Conservation (phyloP, 2,113 vertebrate species). For the Callopanchax toddi region DNA sequence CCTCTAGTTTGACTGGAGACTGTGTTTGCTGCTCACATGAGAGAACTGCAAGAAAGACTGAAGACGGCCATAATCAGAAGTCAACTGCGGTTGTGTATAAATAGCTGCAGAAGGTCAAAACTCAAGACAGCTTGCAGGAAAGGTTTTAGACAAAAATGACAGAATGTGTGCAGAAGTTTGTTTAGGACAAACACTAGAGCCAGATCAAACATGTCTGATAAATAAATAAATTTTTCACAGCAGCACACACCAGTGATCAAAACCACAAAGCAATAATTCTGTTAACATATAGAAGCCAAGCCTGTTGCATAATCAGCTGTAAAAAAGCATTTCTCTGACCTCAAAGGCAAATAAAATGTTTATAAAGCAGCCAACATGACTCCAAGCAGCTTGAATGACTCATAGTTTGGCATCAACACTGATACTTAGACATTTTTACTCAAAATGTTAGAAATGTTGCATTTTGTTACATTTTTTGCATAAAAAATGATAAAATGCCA, state of each 20-base stretch:
- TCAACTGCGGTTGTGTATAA: constrained; percentile 1
- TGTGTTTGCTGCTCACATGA: too few species aligned
- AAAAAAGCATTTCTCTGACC: constrained; percentile 13
- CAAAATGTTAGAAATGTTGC: background rate
- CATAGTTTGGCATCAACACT: background rate
- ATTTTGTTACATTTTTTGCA: background rate
- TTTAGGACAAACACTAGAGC: background rate
- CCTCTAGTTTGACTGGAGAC: too few species aligned
- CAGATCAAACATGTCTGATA: background rate
- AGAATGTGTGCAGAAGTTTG: background rate
- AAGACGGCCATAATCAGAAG: background rate
- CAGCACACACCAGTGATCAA: background rate
- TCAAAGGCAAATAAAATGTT: constrained; percentile 25
- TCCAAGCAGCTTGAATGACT: background rate
- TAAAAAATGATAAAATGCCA: background rate
- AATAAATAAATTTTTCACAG: background rate
- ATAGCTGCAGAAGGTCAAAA: constrained; percentile 9
- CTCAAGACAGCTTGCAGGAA: constrained; percentile 5
- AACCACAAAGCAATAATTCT: constrained; percentile 10
- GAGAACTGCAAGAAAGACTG: background rate
- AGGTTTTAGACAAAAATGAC: constrained; percentile 1
- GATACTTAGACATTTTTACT: background rate
- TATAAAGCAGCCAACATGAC: constrained; percentile 4
- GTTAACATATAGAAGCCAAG: constrained; percentile 8
- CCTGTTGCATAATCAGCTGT: constrained; percentile 21